Conservation (phyloP, 2,888 invertebrate species). For the Xanthorhoe designata region DNA sequence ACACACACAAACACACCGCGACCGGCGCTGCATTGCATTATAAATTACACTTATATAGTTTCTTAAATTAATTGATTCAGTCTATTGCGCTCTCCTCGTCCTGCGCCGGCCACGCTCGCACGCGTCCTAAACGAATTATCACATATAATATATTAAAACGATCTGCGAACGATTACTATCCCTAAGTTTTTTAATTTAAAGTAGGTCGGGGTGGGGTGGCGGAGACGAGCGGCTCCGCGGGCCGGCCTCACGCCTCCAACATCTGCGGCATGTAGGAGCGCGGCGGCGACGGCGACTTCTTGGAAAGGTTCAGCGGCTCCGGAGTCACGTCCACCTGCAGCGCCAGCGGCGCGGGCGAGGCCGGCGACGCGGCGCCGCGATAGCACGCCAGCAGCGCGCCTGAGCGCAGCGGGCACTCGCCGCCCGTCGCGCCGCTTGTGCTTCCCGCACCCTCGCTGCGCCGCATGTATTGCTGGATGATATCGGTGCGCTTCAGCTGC, state of each 20-base stretch:
- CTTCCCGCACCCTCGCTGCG: slow-evolving; percentile 86
- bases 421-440: slow-evolving; percentile 64
- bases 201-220: slow-evolving; percentile 84
- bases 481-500: slow-evolving; percentile 95
- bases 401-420: slow-evolving; percentile 75
- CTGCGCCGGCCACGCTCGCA: slow-evolving; percentile 85
- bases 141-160: slow-evolving; percentile 89
- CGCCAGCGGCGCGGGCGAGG: slow-evolving; percentile 66
- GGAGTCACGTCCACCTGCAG: slow-evolving; percentile 93
- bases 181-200: slow-evolving; percentile 81
- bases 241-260: slow-evolving; percentile 87
- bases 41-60: slow-evolving; percentile 87
- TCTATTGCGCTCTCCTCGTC: slow-evolving; percentile 86
- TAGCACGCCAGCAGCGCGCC: slow-evolving; percentile 68
- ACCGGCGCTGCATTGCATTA: slow-evolving; percentile 87
- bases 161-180: slow-evolving; percentile 84
- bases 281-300: slow-evolving; percentile 89
- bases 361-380: slow-evolving; percentile 54
- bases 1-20: slow-evolving; percentile 88
- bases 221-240: slow-evolving; percentile 81
- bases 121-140: slow-evolving; percentile 87
- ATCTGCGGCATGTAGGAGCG: slow-evolving; percentile 87
- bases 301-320: slow-evolving; percentile 95
- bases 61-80: slow-evolving; percentile 86
- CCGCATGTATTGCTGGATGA: slow-evolving; percentile 97